Percentiles rank a stretch among this genome's conserved stretches.
phyloP scores from a whole-genome alignment of 1,140 invertebrate genomes.

The Drosophila watanabei region DNA sequence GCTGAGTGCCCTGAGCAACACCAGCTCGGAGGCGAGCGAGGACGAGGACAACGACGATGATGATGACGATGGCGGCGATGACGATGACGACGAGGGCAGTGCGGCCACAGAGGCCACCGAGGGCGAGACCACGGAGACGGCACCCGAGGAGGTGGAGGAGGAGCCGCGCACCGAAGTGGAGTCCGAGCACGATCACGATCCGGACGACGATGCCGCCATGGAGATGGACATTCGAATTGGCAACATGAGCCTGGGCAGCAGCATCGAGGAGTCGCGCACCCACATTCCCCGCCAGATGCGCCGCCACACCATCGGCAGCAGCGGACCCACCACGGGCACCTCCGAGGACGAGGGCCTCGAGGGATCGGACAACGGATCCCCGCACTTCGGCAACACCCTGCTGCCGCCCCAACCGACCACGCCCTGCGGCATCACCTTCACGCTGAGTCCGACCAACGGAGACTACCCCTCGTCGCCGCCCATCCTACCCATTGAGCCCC shows the following conservation, averaged over 20 bases:
- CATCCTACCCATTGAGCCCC: constrained; percentile 70
- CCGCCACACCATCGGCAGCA: constrained; percentile 79
- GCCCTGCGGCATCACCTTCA: constrained; percentile 89
- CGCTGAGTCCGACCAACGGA: constrained; percentile 87
- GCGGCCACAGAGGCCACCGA: constrained; percentile 38
- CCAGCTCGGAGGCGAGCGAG: constrained; percentile 87
- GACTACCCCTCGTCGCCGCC: constrained; percentile 79
- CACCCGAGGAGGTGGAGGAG: constrained; percentile 57
- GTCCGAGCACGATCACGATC: constrained; percentile 40
- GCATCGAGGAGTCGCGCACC: constrained; percentile 74
- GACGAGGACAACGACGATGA: constrained; percentile 84
- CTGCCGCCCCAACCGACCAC: constrained; percentile 73
- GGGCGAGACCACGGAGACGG: constrained; percentile 64
- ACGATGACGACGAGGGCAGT: constrained; percentile 29
- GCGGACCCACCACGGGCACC: constrained; percentile 59
- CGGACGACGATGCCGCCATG: constrained; percentile 70
- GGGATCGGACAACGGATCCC: constrained; percentile 71
- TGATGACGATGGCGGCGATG: constrained; percentile 86
- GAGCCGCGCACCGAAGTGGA: constrained; percentile 40
- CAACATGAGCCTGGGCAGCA: constrained; percentile 71
- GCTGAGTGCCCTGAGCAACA: constrained; percentile 85
- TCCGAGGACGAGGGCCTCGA: constrained; percentile 81
- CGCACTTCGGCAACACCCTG: constrained; percentile 78
- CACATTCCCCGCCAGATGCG: constrained; percentile 75
- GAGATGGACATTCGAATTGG: constrained; percentile 78